Base-by-base conservation (phyloP, 2,888 invertebrate species). In the Cantharis rustica region DNA sequence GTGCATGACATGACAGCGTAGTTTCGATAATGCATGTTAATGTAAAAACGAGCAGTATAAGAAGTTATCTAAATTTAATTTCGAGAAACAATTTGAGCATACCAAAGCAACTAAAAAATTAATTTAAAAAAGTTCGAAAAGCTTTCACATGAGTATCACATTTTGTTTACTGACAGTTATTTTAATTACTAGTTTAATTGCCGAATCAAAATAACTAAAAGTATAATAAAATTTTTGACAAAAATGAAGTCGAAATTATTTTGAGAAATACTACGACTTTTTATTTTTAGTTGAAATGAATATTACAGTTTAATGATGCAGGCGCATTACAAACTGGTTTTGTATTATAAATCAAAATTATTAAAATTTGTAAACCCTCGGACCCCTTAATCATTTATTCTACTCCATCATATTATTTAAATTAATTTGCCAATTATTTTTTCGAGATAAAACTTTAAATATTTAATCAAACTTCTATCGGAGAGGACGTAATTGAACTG, bases 351-450 rank as follows among this genome's bases (percentile, higher is more conserved):
- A 76, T 76, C 76, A 76, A 76, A 73, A 72, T 47, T 69, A 72
- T 76, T 73, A 73, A 76, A 76, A 70, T 66, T 63, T 47, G 31
- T 69, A 72, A 64, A 64, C 61, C 31, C 69, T 69, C 75, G 70
- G 27, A 76, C 72, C 76, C 73, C 68, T 70, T 76, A 66, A 76
- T 76, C 76, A 76, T 76, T 75, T 69, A 76, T 76, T 70, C 66
- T 73, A 68, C 63, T 71, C 70, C 69, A 73, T 70, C 72, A 69
- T 76, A 73, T 73, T 76, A 76, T 76, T 76, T 73, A 76, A 76
- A 76, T 76, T 73, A 76, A 76, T 76, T 76, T 76, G 27, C 73
- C 76, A 76, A 76, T 76, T 76, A 76, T 68, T 71, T 74, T 71
- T 15, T 13, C 17, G 23, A 66, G 64, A 66, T 66, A 66, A 66